These are phyloP conservation scores for Apis laboriosa DNA, from an alignment of 1,140 invertebrate species.

Conservation along the genomic window DNA sequence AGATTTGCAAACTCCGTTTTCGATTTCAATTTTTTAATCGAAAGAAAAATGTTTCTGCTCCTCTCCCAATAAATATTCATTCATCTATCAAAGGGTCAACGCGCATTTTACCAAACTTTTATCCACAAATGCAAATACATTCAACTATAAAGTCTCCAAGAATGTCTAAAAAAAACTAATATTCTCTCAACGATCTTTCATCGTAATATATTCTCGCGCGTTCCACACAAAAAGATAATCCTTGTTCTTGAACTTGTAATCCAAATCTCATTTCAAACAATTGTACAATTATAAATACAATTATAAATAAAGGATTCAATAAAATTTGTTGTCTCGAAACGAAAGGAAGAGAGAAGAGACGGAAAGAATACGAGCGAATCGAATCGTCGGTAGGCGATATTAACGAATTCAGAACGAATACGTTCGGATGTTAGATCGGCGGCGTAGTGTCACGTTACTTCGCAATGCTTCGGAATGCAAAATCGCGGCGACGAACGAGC, in stretches of 20 bases:
- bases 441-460: slow-evolving; percentile 37
- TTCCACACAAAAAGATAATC: too few relatives aligned
- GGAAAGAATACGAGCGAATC: background rate
- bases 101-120: too few relatives aligned
- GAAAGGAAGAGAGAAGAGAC: background rate
- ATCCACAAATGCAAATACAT: too few relatives aligned
- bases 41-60: background rate
- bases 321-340: background rate
- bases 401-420: slow-evolving; percentile 39
- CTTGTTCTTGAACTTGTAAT: background rate
- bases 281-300: background rate
- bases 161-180: too few relatives aligned
- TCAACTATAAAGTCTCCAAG: too few relatives aligned
- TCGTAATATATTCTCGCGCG: too few relatives aligned
- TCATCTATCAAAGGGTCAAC: too few relatives aligned
- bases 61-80: too few relatives aligned
- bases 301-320: background rate
- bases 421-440: slow-evolving; percentile 43
- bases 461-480: slow-evolving; percentile 54
- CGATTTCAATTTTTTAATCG: background rate
- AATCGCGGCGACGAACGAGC: slow-evolving; percentile 44
- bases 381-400: slow-evolving; percentile 2
- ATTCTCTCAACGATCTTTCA: too few relatives aligned
- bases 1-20: background rate
- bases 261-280: background rate